Conservation (phyloP, 2,113 vertebrate genomes). For the Clarias gariepinus region DNA sequence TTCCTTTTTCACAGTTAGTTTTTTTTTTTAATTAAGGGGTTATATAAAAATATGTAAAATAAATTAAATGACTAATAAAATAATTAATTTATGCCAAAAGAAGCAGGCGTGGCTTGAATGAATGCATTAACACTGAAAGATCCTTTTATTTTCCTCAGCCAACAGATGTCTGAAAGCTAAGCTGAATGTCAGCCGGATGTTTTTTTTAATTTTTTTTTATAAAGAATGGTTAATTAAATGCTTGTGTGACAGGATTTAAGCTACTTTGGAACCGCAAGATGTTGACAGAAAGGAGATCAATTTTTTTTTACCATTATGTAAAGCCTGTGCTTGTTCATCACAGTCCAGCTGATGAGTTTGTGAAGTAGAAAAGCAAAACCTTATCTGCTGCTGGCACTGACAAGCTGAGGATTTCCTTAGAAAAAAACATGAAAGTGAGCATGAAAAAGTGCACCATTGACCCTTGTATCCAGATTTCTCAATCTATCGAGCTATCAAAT, state of each 20-base stretch:
- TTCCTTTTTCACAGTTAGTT: not conserved
- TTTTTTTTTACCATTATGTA: not conserved
- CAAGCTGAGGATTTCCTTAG: not conserved
- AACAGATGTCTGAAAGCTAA: slow-evolving; percentile 13
- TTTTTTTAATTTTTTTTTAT: slow-evolving; percentile 11
- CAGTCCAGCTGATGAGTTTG: not conserved
- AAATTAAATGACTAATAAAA: not conserved
- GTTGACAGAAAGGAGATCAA: not conserved
- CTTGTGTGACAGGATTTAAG: not conserved
- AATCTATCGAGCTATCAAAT: too few species aligned
- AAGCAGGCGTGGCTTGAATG: not conserved
- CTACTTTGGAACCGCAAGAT: not conserved
- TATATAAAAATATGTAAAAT: not conserved
- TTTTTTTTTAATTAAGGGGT: too few species aligned
- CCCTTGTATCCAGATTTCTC: not conserved
- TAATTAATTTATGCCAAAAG: not conserved
- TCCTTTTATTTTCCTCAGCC: not conserved
- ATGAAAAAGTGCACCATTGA: not conserved
- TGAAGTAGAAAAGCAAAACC: not conserved
- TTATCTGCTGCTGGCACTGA: not conserved
- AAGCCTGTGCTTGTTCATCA: not conserved
- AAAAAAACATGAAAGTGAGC: not conserved
- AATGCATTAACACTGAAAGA: slow-evolving; percentile 14
- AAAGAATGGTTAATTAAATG: not conserved
- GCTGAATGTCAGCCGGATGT: not conserved